phyloP scores from a whole-genome alignment of 2,888 invertebrate genomes.

The Coenonympha glycerion region DNA sequence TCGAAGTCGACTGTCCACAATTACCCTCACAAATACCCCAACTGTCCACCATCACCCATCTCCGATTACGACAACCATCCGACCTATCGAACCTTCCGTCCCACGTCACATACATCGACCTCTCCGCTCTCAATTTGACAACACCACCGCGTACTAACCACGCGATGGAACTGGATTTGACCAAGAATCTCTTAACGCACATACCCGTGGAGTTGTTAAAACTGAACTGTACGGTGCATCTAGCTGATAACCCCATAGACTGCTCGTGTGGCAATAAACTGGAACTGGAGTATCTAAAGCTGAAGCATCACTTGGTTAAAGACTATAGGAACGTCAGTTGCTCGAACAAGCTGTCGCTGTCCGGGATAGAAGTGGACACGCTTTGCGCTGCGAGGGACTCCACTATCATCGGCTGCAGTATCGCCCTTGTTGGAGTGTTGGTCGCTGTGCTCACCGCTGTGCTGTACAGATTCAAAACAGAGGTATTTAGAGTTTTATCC shows the following conservation, averaged over 20 bases:
- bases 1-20: slow-evolving; percentile 17
- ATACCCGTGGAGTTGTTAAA: slow-evolving; percentile 23
- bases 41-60: not conserved
- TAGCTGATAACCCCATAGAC: slow-evolving; percentile 31
- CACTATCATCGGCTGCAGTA: slow-evolving; percentile 18
- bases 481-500: too few relatives aligned
- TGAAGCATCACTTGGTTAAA: slow-evolving; percentile 3
- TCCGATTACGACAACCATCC: not conserved
- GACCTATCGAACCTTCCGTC: slow-evolving; percentile 9
- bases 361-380: slow-evolving; percentile 17
- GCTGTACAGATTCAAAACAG: slow-evolving; percentile 26
- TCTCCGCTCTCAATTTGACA: slow-evolving; percentile 26
- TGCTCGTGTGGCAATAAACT: slow-evolving; percentile 31
- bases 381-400: slow-evolving; percentile 35
- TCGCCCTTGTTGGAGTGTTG: slow-evolving; percentile 17
- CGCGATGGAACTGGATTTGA: slow-evolving; percentile 27
- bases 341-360: slow-evolving; percentile 17
- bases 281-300: slow-evolving; percentile 17
- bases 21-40: not conserved
- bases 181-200: slow-evolving; percentile 22
- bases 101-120: slow-evolving; percentile 16
- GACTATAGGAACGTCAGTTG: slow-evolving; percentile 31
- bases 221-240: slow-evolving; percentile 16
- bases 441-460: slow-evolving; percentile 11
- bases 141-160: slow-evolving; percentile 10